These are phyloP conservation scores for Aurelia sp. DNA, from an alignment of 30 jellyfish, hydroid and myxozoan genomes.

Conservation along the genomic window DNA sequence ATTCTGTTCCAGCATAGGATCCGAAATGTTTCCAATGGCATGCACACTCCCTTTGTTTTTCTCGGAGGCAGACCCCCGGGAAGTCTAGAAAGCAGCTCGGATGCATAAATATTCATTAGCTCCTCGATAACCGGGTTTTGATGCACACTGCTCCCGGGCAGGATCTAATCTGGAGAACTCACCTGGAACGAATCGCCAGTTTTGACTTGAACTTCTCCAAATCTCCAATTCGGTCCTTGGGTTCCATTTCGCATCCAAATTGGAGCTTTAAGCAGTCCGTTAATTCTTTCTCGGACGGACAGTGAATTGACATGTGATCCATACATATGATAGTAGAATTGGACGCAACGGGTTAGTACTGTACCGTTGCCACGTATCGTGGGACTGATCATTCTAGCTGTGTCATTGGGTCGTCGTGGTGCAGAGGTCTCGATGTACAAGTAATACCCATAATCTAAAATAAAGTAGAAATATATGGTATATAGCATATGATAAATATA, in stretches of 20 bases:
- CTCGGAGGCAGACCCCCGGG: too few species aligned
- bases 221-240: slow-evolving; percentile 93
- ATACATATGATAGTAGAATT: slow-evolving; percentile 98
- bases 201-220: slow-evolving; percentile 87
- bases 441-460: slow-evolving; percentile 84
- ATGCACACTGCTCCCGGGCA: too few species aligned
- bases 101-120: too few species aligned
- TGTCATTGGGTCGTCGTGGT: slow-evolving; percentile 88
- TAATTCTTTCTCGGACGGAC: slow-evolving; percentile 77
- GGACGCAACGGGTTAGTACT: slow-evolving; percentile 73
- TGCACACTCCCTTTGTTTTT: too few species aligned
- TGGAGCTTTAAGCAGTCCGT: slow-evolving; percentile 69
- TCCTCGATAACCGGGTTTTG: too few species aligned
- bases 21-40: too few species aligned
- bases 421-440: slow-evolving; percentile 93
- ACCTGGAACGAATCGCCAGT: slow-evolving; percentile 88
- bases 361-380: slow-evolving; percentile 83
- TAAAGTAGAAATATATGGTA: not conserved
- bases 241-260: slow-evolving; percentile 95
- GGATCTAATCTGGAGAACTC: too few species aligned
- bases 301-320: slow-evolving; percentile 97
- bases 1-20: too few species aligned
- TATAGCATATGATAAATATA: too few species aligned
- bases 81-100: too few species aligned
- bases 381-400: slow-evolving; percentile 88